Conservation (phyloP, 2,113 vertebrate species). For the Atherinomorus stipes region DNA sequence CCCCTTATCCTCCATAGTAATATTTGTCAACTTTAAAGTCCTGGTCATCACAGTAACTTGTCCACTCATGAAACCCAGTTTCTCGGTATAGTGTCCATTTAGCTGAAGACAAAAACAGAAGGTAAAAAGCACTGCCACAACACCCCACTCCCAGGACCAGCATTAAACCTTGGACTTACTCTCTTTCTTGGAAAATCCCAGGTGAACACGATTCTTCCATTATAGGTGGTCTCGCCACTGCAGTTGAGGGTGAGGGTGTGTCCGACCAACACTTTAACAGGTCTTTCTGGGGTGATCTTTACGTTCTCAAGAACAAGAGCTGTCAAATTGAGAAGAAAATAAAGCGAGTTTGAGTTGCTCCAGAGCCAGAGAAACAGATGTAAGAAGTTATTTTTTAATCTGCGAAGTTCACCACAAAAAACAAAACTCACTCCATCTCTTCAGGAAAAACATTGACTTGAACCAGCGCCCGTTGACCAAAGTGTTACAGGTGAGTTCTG, state of each 20-base stretch:
- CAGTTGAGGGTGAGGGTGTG: slow-evolving; percentile 85
- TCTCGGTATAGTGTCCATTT: slow-evolving; percentile 8
- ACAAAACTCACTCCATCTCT: slow-evolving; percentile 82
- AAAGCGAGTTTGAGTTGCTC: background rate
- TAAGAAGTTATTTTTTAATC: background rate
- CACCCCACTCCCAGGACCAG: background rate
- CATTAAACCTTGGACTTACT: slow-evolving; percentile 57
- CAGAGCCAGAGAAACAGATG: background rate
- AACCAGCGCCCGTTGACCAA: slow-evolving; percentile 56
- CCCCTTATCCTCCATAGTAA: slow-evolving; percentile 85
- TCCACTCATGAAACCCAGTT: accelerated
- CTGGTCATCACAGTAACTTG: slow-evolving; percentile 38
- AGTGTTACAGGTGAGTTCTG: slow-evolving; percentile 75
- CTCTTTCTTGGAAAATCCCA: slow-evolving; percentile 78
- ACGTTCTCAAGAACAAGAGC: slow-evolving; percentile 59
- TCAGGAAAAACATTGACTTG: slow-evolving; percentile 75
- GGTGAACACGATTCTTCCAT: slow-evolving; percentile 80
- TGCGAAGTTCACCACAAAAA: background rate
- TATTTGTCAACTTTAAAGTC: slow-evolving; percentile 76
- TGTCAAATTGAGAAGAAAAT: slow-evolving; percentile 46
- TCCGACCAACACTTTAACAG: slow-evolving; percentile 82
- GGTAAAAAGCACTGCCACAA: background rate
- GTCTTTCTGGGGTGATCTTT: slow-evolving; percentile 56
- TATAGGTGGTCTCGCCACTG: slow-evolving; percentile 80
- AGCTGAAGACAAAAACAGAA: slow-evolving; percentile 59